Base-by-base conservation (phyloP, 1,140 invertebrate genomes). In the Ceratina calcarata region DNA sequence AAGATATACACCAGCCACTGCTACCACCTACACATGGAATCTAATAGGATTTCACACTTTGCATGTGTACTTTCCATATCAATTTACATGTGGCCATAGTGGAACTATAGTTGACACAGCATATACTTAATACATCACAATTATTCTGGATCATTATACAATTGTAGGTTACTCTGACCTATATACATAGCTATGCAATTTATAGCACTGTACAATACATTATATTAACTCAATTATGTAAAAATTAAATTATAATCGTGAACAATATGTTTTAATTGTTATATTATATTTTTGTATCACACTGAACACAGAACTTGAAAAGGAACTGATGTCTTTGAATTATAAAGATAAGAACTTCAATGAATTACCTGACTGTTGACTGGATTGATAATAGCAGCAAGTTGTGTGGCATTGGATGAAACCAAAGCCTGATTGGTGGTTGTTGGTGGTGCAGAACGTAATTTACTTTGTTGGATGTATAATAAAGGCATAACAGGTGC, bases 401-500 rank as follows among this genome's bases (percentile, higher is more conserved):
- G 83, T 79, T 91, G 89, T 13, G 90, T 85, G 45, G 89, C 75
- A 79, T 79, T 87, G 18, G 89, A 70, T 60, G 90, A 82, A 81
- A 91, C 86, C 66, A 91, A 80, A 37, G 89, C 73, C 76, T 90
- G 91, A 87, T 88, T 91, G 62, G 87, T 73, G 62, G 87, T 86
- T 66, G 86, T 87, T 49, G 85, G 79, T 70, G 90, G 89, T 20
- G 69, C 85, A 20, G 90, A 66, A 64, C 89, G 88, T 20, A 92
- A 51, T 89, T 92, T 93, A 75, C 89, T 89, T 76, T 89, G 90
- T 53, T 91, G 91, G 65, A 93, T 91, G 58, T 93, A 93, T 72
- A 93, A 75, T 80, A 92, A 85, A 64, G 92, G 90, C 89, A 91
- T 90, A 57, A 93, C 91, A 65, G 88, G 82, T n/a, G 81, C 86